These are phyloP conservation scores for Ramphastos sulfuratus DNA, from an alignment of 2,113 vertebrate genomes.

Conservation along the genomic window DNA sequence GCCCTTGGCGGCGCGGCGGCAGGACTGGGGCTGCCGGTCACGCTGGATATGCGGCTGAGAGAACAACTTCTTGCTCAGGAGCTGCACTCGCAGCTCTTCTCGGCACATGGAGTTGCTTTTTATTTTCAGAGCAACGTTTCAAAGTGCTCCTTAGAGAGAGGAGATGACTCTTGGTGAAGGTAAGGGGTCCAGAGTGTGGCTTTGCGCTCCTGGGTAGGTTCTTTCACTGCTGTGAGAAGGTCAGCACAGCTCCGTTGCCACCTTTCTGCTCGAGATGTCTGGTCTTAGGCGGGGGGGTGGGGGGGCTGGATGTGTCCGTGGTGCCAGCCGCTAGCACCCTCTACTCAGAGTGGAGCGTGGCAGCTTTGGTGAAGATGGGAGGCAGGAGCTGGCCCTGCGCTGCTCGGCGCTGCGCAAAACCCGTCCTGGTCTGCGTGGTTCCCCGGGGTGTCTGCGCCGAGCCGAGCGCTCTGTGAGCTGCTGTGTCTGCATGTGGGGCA, in stretches of 20 bases:
- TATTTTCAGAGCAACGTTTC: background rate
- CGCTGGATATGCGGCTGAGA: background rate
- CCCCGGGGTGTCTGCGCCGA: background rate
- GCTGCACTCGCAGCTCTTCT: background rate
- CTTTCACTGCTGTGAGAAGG: fast-evolving
- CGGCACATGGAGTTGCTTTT: background rate
- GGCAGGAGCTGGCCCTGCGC: background rate
- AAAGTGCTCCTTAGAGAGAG: background rate
- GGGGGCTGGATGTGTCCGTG: background rate
- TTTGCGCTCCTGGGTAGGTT: background rate
- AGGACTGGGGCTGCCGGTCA: background rate
- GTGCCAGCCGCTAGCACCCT: background rate
- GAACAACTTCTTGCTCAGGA: background rate
- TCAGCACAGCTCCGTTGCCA: background rate
- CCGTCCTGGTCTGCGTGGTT: fast-evolving
- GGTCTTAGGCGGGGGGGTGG: background rate
- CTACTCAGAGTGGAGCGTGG: fast-evolving
- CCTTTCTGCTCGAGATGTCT: background rate
- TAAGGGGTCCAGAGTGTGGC: background rate
- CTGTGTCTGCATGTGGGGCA: background rate
- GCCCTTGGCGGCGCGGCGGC: background rate
- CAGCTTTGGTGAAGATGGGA: background rate
- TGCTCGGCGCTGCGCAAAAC: fast-evolving
- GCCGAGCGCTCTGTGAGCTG: background rate
- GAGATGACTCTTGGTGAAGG: background rate